Percentiles rank a stretch among this genome's conserved stretches.
These are phyloP conservation scores for Xanthorhoe spadicearia DNA, from an alignment of 2,888 invertebrate species.

Conservation along the genomic window DNA sequence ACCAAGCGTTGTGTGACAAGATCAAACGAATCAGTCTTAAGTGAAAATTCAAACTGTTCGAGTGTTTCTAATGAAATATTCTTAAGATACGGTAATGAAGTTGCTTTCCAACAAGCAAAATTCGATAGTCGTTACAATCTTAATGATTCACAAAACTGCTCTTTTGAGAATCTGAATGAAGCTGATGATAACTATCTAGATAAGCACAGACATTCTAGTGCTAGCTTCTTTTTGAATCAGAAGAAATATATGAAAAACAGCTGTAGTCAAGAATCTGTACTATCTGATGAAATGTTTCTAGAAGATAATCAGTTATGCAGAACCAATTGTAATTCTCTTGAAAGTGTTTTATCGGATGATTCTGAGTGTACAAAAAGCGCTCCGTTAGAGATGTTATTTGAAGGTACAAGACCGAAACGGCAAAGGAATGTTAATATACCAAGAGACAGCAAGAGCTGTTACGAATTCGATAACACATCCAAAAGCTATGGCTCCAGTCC, in stretches of 20 bases:
- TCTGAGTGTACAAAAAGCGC: slow-evolving; percentile 91
- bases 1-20: slow-evolving; percentile 85
- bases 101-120: slow-evolving; percentile 79
- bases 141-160: slow-evolving; percentile 78
- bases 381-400: slow-evolving; percentile 89
- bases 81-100: slow-evolving; percentile 79
- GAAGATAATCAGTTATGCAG: slow-evolving; percentile 86
- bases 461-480: slow-evolving; percentile 82
- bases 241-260: slow-evolving; percentile 86
- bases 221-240: slow-evolving; percentile 92
- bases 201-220: slow-evolving; percentile 88
- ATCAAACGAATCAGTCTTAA: slow-evolving; percentile 83
- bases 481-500: slow-evolving; percentile 88
- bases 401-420: slow-evolving; percentile 79
- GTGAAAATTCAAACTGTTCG: slow-evolving; percentile 81
- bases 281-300: slow-evolving; percentile 88
- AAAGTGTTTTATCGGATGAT: slow-evolving; percentile 92
- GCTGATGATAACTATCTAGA: slow-evolving; percentile 74
- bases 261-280: slow-evolving; percentile 90
- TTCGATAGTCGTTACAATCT: slow-evolving; percentile 78
- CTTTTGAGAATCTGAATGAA: slow-evolving; percentile 74
- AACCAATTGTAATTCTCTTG: slow-evolving; percentile 90
- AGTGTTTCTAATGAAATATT: slow-evolving; percentile 83
- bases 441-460: slow-evolving; percentile 77
- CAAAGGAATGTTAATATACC: slow-evolving; percentile 69